phyloP scores from a whole-genome alignment of 2,113 vertebrate genomes.

The Scortum barcoo region DNA sequence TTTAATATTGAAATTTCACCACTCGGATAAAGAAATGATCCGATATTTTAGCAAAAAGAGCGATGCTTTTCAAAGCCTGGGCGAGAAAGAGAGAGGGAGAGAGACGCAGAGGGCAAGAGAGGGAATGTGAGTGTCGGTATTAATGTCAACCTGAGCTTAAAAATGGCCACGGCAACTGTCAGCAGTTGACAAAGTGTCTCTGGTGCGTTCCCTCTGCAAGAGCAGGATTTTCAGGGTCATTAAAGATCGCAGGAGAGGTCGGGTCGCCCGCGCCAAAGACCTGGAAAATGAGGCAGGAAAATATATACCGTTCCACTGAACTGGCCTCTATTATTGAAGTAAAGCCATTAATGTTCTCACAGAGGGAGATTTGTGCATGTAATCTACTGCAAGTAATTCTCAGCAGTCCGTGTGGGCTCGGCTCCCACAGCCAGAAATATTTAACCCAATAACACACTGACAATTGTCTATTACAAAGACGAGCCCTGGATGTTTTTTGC shows the following conservation, averaged over 20 bases:
- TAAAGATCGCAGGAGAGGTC: constrained; percentile 38
- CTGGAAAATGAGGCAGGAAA: constrained; percentile 10
- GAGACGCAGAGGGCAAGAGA: not conserved
- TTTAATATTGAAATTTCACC: not conserved
- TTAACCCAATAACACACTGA: constrained; percentile 2
- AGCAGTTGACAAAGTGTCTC: constrained; percentile 40
- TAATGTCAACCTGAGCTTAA: constrained; percentile 49
- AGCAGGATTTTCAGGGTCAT: constrained; percentile 13
- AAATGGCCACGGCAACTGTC: constrained; percentile 60
- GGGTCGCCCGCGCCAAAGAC: constrained; percentile 6
- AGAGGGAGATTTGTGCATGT: not conserved
- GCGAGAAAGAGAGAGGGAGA: not conserved
- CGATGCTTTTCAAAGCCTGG: not conserved
- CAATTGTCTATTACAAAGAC: not conserved
- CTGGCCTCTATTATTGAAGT: not conserved
- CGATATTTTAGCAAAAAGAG: not conserved
- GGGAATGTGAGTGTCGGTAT: constrained; percentile 25
- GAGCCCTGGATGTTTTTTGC: not conserved
- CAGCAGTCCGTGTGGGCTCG: not conserved
- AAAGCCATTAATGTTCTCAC: not conserved
- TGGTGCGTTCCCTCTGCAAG: constrained; percentile 14
- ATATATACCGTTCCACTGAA: not conserved
- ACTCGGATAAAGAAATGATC: not conserved
- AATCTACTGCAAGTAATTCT: constrained; percentile 1
- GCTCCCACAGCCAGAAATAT: not conserved